Conservation (phyloP, 2,797 vertebrate genomes). For the Morus bassanus region DNA sequence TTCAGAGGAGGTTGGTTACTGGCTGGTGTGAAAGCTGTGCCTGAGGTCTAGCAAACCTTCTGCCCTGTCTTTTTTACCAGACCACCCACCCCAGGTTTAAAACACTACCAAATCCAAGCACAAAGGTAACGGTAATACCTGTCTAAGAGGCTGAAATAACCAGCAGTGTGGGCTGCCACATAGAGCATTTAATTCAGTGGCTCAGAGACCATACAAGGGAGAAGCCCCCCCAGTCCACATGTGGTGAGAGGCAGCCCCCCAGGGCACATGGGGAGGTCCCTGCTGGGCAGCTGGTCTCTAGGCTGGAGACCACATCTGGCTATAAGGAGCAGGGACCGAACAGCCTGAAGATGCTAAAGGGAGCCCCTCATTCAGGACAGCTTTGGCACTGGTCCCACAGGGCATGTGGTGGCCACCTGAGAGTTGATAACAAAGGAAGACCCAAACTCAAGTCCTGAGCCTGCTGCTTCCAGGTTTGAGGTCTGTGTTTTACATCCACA, state of each 20-base stretch:
- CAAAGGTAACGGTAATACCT: neutral
- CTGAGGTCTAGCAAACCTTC: slow-evolving; percentile 14
- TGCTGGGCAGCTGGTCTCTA: neutral
- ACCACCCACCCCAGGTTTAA: neutral
- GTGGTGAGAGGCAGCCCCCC: neutral
- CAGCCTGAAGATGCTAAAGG: neutral
- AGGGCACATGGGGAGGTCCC: neutral
- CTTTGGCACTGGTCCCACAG: neutral
- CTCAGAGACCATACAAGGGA: neutral
- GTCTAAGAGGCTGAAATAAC: neutral
- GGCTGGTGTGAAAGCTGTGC: neutral
- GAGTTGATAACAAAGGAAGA: neutral
- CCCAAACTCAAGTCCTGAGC: neutral
- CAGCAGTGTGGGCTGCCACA: neutral
- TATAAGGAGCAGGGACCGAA: neutral
- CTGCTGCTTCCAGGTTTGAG: neutral
- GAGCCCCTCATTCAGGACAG: neutral
- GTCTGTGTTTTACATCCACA: neutral
- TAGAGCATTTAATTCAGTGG: neutral
- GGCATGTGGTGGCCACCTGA: neutral
- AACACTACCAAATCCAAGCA: neutral
- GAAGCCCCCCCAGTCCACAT: neutral
- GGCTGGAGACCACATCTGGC: neutral
- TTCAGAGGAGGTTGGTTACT: slow-evolving; percentile 1
- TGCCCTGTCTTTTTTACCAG: neutral